Evolutionary conservation across 2,113 vertebrate genomes (phyloP), one percentile per base, ranked within the genome.

Genomic region (Cricetomys ansorgei): DNA sequence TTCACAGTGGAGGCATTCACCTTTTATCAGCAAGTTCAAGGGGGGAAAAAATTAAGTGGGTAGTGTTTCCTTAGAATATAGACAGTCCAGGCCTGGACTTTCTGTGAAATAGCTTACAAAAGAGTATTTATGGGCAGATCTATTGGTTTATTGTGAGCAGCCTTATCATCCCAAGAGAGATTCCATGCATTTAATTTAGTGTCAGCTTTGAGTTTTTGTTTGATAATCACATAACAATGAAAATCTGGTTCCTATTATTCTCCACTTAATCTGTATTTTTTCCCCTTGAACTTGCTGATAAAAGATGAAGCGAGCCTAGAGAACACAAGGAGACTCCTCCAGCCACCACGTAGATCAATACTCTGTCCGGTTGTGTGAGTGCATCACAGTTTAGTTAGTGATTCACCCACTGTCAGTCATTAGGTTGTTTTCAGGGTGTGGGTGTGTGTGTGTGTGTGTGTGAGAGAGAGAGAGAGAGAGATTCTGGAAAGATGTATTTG

Each of bases 1-100:
- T 93, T 92, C 16, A 16, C 81, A 50, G 5, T 57, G n/a, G 62
- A 92, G 88, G 92, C 94, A 93, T 92, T 93, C 45, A 94, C 92
- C 84, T 95, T 93, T 90, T 75, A 64, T 88, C 73, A 93, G 80
- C 75, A 94, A 88, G 69, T 43, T 27, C 27, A 21, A 45, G 45
- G 65, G 64, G 34, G 50, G 19, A 88, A 87, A 80, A 59, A 85
- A 57, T 27, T 37, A 37, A 69, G 7, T 84, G 7, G 37, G 50
- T 70, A 75, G 91, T 79, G 21, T 80, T 84, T 69, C 40, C 65
- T 88, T 76, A 25, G 25, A 57, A 50, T 55, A 25, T 37, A 50
- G 67, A 91, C 16, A 69, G 23, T 79, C 62, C 48, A 29, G 17
- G 17, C 79, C 53, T 92, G 7, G 40, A 55, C 64, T 93, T 85